Evolutionary conservation across 2,113 vertebrate species (phyloP), one percentile per base, ranked within the genome.

Genomic region (Salvator merianae): DNA sequence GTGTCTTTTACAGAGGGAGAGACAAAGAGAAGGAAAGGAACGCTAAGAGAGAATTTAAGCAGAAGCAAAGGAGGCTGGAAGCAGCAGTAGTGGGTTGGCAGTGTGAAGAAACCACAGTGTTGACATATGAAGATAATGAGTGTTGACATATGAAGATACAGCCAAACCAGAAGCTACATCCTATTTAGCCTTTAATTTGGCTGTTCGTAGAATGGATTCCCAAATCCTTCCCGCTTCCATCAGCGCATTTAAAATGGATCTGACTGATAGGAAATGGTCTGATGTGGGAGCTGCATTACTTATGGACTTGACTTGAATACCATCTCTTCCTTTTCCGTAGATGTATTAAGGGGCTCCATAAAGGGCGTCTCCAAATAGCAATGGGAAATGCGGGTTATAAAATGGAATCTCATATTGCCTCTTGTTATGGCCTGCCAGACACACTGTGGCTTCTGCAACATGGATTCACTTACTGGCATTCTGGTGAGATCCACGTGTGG

Each of bases 121-220:
- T 89, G 94, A 93, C 92, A 62, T 79, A 88, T 93, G 95, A 96
- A 87, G 90, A 82, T 96, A 96, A 96, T 90, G 32, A 86, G 84
- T 88, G 92, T 40, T 94, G 96, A 93, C 95, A 90, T 91, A 94
- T 87, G 94, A 94, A 96, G 96, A 95, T 74, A 9, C 95, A 92
- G 95, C 90, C 91, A 88, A 90, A 93, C 88, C 74, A 92, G 95
- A 95, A 95, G 95, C 95, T 96, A 95, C 94, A 96, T 94, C 95
- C 95, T 94, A 96, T 96, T 95, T 96, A 95, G 95, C 93, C 96
- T 95, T 96, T 95, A 96, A 96, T 96, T 96, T 96, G 95, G 96
- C 90, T 89, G 93, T 89, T 95, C 93, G 89, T 53, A 91, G 95
- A 94, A 90, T 93, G 93, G 91, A 91, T 95, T 94, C 90, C 89